Evolutionary conservation across 2,113 vertebrate genomes (phyloP).

Genomic region (Anarhynchus alexandrinus): DNA sequence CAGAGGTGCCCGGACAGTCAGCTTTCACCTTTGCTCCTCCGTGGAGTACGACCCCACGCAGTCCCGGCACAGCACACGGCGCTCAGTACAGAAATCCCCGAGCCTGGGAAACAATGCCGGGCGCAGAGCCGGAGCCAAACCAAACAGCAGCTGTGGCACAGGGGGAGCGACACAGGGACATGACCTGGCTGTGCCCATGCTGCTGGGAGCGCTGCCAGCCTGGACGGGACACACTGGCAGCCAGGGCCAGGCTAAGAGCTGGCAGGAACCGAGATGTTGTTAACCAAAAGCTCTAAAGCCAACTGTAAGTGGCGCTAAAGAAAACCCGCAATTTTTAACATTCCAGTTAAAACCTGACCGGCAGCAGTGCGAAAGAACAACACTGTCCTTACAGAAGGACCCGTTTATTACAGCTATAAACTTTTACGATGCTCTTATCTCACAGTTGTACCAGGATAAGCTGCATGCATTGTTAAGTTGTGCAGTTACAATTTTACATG

Average conservation of each 20-base stretch:
- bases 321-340: background rate
- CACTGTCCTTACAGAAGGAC: background rate
- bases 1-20: background rate
- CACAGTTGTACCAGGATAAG: background rate
- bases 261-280: background rate
- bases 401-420: background rate
- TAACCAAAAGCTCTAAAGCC: background rate
- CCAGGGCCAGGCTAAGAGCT: background rate
- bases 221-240: background rate
- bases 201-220: background rate
- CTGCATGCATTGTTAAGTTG: background rate
- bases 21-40: background rate
- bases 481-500: background rate
- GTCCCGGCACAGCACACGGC: background rate
- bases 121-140: background rate
- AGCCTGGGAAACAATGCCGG: background rate
- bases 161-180: fast-evolving
- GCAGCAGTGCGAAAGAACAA: background rate
- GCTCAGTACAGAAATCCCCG: background rate
- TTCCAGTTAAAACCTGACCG: background rate
- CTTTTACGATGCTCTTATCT: background rate
- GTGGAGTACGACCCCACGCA: fast-evolving
- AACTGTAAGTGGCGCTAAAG: background rate
- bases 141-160: fast-evolving
- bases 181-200: background rate